Base-by-base conservation (phyloP, 2,113 vertebrate genomes). In the Phoxinus phoxinus region DNA sequence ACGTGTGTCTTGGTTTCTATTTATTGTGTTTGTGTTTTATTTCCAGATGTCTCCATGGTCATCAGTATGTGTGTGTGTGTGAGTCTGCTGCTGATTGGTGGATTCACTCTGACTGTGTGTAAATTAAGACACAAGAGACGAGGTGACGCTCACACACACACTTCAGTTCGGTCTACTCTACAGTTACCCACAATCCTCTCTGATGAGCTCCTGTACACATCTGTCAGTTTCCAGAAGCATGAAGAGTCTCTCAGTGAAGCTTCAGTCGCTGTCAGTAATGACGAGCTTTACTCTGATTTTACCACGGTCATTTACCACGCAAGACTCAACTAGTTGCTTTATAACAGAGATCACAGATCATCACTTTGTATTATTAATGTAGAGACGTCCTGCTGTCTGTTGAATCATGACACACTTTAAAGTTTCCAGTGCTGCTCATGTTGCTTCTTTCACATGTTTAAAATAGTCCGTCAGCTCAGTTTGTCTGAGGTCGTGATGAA, bases 131-230 rank as follows among this genome's bases (percentile, higher is more conserved):
- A 37, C 35, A 6, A 37, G 35, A 37, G 35, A 37, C 5, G 6
- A 37, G 35, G 35, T 37, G n/a, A n/a, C n/a, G n/a, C n/a, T n/a
- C n/a, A n/a, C n/a, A n/a, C n/a, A n/a, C n/a, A n/a, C n/a, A n/a
- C n/a, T n/a, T n/a, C n/a, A n/a, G n/a, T n/a, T n/a, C n/a, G n/a
- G n/a, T n/a, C n/a, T n/a, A n/a, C n/a, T n/a, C n/a, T n/a, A n/a
- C n/a, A n/a, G n/a, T n/a, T 71, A 41, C 67, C 21, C 67, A 71
- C 67, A 71, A 71, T 11, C 35, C 67, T 21, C 35, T 71, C 67
- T 71, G 67, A 41, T 71, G 67, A 0, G 35, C 67, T 71, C 35
- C 67, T 41, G 67, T 71, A 73, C 23, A 0, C 41, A 1, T 2
- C 44, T 4, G 13, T 75, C 44, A 46, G n/a, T 48, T 71, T 71